Conservation (phyloP, 64 coral and sea anemone genomes). For the Montipora foliosa region DNA sequence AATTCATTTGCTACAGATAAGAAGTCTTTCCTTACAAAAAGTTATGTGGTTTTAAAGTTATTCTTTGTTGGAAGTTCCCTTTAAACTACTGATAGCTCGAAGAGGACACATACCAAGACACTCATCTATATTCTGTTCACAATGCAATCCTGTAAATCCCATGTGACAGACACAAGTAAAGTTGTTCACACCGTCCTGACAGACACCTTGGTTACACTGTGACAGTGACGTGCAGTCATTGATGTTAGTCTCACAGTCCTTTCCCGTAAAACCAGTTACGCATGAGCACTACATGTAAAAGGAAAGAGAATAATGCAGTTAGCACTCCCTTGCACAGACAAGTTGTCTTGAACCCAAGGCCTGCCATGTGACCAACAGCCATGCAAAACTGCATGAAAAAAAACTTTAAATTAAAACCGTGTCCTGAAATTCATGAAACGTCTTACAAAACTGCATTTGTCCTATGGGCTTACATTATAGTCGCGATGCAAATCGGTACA, state of each 20-base stretch:
- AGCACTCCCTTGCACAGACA: no score
- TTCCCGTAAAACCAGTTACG: slow-evolving; percentile 78
- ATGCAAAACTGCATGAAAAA: no score
- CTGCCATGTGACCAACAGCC: no score
- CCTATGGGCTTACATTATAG: slow-evolving; percentile 69
- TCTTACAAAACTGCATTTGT: not conserved
- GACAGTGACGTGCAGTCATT: slow-evolving; percentile 77
- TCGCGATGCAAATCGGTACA: slow-evolving; percentile 76
- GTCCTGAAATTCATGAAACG: no score
- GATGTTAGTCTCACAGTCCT: slow-evolving; percentile 92
- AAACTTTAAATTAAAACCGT: no score
- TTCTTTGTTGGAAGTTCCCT: no score
- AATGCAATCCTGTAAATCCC: slow-evolving; percentile 68
- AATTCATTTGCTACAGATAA: no score
- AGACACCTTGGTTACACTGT: slow-evolving; percentile 58
- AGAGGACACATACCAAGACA: slow-evolving; percentile 53
- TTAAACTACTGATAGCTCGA: no score
- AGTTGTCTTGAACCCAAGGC: no score
- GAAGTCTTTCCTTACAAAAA: no score
- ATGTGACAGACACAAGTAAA: slow-evolving; percentile 68
- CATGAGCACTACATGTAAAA: slow-evolving; percentile 71
- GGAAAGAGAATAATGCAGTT: no score
- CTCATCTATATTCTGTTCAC: slow-evolving; percentile 84
- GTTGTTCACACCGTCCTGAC: slow-evolving; percentile 73
- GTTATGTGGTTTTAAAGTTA: no score